Percentiles rank a stretch among this genome's conserved stretches.
Conservation (phyloP, 2,888 invertebrate species). For the Dorcus parallelipipedus region DNA sequence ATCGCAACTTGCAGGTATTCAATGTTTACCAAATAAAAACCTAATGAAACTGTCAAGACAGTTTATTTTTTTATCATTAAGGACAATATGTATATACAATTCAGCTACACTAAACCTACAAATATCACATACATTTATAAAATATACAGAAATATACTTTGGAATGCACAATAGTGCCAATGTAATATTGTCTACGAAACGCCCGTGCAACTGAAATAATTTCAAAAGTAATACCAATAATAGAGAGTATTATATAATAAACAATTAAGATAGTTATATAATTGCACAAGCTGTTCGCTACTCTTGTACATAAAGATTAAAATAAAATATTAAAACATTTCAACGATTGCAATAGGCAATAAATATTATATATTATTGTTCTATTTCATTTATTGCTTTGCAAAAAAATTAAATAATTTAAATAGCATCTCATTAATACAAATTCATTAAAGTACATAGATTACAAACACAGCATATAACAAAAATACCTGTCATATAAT, state of each 20-base stretch:
- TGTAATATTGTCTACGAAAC: constrained; percentile 44
- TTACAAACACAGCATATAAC: background rate
- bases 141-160: constrained; percentile 44
- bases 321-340: constrained; percentile 4
- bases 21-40: too few relatives aligned
- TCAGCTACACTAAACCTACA: constrained; percentile 32
- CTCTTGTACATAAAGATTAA: constrained; percentile 6
- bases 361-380: constrained; percentile 27
- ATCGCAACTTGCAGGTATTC: too few relatives aligned
- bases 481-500: background rate
- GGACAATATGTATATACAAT: constrained; percentile 37
- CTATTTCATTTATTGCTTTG: constrained; percentile 32
- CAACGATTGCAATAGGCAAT: constrained; percentile 7
- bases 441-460: too few relatives aligned
- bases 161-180: constrained; percentile 45
- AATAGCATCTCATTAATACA: background rate
- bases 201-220: constrained; percentile 35
- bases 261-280: constrained; percentile 12
- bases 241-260: constrained; percentile 10
- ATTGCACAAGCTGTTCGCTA: constrained; percentile 16
- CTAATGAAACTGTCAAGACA: too few relatives aligned
- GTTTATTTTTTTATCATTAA: constrained; percentile 7
- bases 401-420: constrained; percentile 1
- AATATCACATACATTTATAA: constrained; percentile 48
- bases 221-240: constrained; percentile 35